Conservation (phyloP, 2,888 invertebrate genomes). For the Gerris lacustris region DNA sequence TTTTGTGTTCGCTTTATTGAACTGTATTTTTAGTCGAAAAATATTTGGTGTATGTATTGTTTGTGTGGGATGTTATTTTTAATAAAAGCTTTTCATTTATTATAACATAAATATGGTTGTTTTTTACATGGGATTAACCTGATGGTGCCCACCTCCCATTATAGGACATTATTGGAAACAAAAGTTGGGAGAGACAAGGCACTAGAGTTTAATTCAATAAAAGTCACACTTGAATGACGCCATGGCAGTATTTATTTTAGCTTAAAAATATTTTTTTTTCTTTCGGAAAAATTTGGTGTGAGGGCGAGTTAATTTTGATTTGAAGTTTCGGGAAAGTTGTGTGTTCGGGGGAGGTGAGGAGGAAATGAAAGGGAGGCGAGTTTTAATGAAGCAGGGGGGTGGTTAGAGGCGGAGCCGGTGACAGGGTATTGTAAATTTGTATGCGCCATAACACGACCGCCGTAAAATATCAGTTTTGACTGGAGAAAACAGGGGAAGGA, state of each 20-base stretch:
- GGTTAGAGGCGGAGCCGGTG: background rate
- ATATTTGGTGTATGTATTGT: too few species aligned
- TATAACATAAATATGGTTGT: too few species aligned
- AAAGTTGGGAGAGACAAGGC: background rate
- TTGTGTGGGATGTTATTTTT: too few species aligned
- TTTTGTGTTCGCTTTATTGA: too few species aligned
- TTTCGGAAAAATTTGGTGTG: background rate
- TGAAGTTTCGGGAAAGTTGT: background rate
- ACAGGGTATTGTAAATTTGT: background rate
- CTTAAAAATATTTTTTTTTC: background rate
- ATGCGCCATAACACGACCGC: background rate
- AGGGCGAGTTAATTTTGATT: background rate
- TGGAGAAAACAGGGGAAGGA: background rate
- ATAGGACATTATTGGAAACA: background rate
- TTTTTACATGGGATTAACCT: too few species aligned
- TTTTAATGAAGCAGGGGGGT: background rate
- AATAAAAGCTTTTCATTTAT: too few species aligned
- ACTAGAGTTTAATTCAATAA: background rate
- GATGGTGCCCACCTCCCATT: background rate
- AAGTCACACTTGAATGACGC: background rate
- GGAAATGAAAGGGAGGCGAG: background rate
- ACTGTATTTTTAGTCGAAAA: too few species aligned
- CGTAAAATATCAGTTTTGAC: background rate
- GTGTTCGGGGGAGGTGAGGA: background rate
- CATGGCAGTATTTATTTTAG: background rate